Evolutionary conservation across 2,888 invertebrate species (phyloP).

Genomic region (Argyresthia goedartella): DNA sequence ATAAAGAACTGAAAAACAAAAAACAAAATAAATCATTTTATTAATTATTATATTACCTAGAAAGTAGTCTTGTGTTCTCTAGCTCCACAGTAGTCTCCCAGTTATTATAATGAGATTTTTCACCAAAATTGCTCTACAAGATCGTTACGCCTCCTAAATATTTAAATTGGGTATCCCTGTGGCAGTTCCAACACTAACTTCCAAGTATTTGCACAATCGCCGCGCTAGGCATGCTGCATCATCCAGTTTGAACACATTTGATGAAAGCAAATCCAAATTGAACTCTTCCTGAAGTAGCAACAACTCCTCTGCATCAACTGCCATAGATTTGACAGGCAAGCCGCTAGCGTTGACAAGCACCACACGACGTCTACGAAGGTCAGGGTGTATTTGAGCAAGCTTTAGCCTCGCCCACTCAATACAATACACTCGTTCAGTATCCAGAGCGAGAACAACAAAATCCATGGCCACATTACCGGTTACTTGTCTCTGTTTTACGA

Average conservation of each 20-base stretch:
- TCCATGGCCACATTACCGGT: conserved; percentile 51
- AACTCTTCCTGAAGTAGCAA: conserved; percentile 38
- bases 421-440: conserved; percentile 48
- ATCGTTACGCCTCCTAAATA: conserved; percentile 19
- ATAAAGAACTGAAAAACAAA: too few relatives aligned
- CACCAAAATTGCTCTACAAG: background rate
- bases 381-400: conserved; percentile 48
- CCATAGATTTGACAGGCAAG: conserved; percentile 45
- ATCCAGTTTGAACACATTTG: conserved; percentile 37
- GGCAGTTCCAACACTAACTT: conserved; percentile 47
- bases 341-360: conserved; percentile 54
- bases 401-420: conserved; percentile 48
- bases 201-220: conserved; percentile 45
- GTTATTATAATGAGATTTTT: too few relatives aligned
- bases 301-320: conserved; percentile 44
- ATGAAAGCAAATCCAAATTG: conserved; percentile 44
- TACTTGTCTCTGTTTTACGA: conserved; percentile 32
- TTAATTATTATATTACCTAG: too few relatives aligned
- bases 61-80: too few relatives aligned
- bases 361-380: conserved; percentile 43
- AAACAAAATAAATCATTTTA: too few relatives aligned
- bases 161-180: conserved; percentile 60
- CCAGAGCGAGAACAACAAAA: conserved; percentile 49
- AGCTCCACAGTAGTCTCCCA: too few relatives aligned
- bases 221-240: conserved; percentile 38